A percentile compares a stretch with the other conserved stretches of the same genome.
Evolutionary conservation across 2,113 vertebrate species (phyloP).

Genomic region (Heterotilapia buettikoferi): DNA sequence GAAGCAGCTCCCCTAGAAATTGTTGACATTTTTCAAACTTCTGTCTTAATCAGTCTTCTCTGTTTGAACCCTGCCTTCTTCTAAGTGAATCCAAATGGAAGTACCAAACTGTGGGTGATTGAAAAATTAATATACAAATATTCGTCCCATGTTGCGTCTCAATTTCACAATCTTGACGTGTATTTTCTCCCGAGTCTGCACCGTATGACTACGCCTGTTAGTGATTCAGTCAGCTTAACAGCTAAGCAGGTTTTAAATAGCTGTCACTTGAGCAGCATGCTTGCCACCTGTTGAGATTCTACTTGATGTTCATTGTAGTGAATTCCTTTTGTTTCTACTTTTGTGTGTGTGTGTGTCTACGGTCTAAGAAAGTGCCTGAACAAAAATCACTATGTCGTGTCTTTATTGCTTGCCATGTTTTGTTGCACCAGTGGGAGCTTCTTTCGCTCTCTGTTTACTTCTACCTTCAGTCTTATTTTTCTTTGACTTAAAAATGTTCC

Average conservation of each 20-base stretch:
- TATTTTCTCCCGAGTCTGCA: background rate
- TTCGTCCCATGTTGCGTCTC: background rate
- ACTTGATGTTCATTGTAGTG: background rate
- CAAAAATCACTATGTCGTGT: background rate
- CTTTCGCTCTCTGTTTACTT: background rate
- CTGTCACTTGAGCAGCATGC: background rate
- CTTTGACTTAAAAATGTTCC: background rate
- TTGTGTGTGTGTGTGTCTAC: background rate
- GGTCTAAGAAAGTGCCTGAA: background rate
- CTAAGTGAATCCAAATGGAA: background rate
- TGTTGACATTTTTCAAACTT: background rate
- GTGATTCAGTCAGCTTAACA: background rate
- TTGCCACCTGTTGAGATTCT: background rate
- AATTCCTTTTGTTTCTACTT: background rate
- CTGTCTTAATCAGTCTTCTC: background rate
- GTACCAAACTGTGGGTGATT: background rate
- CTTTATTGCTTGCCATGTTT: background rate
- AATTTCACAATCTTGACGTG: background rate
- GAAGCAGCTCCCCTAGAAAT: background rate
- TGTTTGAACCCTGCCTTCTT: background rate
- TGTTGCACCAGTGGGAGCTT: background rate
- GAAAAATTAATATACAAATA: background rate
- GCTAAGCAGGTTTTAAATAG: background rate
- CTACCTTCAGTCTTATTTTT: background rate
- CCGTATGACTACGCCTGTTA: background rate